Conservation (phyloP, 2,113 vertebrate species). For the Fulica atra region DNA sequence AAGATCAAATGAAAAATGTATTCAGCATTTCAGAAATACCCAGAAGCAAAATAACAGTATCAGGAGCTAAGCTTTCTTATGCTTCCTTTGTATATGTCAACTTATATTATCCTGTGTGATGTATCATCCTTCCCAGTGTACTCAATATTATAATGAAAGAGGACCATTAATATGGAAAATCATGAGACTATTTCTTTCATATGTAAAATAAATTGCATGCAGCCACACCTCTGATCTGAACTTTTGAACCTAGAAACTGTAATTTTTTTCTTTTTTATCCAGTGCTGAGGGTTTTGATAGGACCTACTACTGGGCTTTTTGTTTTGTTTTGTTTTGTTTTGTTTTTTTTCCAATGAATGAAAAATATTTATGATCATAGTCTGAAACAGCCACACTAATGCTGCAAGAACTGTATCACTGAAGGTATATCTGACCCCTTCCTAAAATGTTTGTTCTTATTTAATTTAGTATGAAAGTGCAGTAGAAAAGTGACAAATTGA, state of each 20-base stretch:
- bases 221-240: slow-evolving; percentile 55
- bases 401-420: slow-evolving; percentile 12
- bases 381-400: background rate
- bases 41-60: slow-evolving; percentile 55
- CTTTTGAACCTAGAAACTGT: slow-evolving; percentile 24
- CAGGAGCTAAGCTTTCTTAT: slow-evolving; percentile 58
- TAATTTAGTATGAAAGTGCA: background rate
- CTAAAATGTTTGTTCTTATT: slow-evolving; percentile 30
- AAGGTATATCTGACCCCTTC: background rate
- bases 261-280: slow-evolving; percentile 10
- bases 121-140: slow-evolving; percentile 26
- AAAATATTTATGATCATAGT: slow-evolving; percentile 2
- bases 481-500: background rate
- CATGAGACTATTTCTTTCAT: background rate
- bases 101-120: slow-evolving; percentile 45
- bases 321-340: too few relatives aligned
- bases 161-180: background rate
- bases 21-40: slow-evolving; percentile 74
- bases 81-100: slow-evolving; percentile 56
- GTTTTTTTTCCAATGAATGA: background rate
- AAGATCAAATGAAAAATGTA: slow-evolving; percentile 75
- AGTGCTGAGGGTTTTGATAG: background rate
- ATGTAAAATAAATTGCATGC: slow-evolving; percentile 10
- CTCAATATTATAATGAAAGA: slow-evolving; percentile 61
- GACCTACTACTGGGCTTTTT: background rate